Conservation (phyloP, 2,797 vertebrate species). For the Mastacembelus armatus region DNA sequence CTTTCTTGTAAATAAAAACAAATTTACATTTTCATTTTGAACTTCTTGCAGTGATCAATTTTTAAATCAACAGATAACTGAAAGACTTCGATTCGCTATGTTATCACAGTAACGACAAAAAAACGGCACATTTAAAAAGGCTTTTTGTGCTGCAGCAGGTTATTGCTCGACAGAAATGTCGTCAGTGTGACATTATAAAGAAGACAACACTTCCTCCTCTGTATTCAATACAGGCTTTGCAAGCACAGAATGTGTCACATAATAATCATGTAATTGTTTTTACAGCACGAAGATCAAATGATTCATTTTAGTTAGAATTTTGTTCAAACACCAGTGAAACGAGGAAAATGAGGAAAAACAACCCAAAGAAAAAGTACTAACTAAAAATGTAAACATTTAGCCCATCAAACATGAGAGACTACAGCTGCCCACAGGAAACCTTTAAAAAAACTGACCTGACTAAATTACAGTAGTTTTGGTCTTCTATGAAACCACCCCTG, state of each 20-base stretch:
- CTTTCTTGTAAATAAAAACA: constrained; percentile 38
- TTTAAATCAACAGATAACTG: too few relatives aligned
- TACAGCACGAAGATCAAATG: background rate
- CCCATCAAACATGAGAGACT: background rate
- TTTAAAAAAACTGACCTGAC: constrained; percentile 30
- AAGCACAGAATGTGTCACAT: background rate
- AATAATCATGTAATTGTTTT: background rate
- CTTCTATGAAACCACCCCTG: constrained; percentile 30
- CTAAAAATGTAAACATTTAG: background rate
- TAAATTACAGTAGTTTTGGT: constrained; percentile 46
- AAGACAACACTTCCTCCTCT: too few relatives aligned
- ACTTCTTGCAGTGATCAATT: too few relatives aligned
- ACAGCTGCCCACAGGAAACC: constrained; percentile 44
- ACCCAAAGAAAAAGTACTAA: background rate
- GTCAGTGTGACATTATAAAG: background rate
- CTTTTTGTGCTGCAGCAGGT: background rate
- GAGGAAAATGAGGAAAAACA: background rate
- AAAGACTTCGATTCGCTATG: too few relatives aligned
- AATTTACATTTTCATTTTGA: constrained; percentile 27
- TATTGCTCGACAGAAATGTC: background rate
- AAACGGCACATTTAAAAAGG: too few relatives aligned
- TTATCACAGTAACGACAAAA: too few relatives aligned
- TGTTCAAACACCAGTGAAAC: background rate
- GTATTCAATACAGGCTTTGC: background rate
- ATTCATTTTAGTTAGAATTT: background rate